Evolutionary conservation across 2,797 vertebrate genomes (phyloP).

Genomic region (Parauchenoglanis punctatus): DNA sequence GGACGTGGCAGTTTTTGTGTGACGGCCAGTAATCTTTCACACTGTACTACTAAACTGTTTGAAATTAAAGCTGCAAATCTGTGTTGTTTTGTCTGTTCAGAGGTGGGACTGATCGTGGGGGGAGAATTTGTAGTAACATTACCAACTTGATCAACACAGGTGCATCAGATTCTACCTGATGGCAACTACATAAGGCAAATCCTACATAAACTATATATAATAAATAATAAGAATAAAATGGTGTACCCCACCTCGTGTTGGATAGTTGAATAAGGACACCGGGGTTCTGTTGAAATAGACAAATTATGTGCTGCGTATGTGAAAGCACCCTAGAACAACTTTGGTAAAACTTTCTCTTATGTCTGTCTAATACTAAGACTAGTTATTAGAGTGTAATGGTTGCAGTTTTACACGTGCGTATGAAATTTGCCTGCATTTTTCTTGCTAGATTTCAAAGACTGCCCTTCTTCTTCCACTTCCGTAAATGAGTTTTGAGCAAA

Average conservation of each 20-base stretch:
- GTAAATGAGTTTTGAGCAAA: background rate
- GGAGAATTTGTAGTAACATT: background rate
- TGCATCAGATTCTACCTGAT: background rate
- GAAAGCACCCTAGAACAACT: background rate
- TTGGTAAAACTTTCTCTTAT: background rate
- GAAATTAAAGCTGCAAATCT: background rate
- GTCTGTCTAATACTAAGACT: background rate
- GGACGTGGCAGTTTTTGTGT: background rate
- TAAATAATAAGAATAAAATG: background rate
- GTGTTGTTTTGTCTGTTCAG: background rate
- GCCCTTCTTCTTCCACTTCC: background rate
- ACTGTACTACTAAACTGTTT: background rate
- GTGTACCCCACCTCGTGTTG: background rate
- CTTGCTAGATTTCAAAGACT: background rate
- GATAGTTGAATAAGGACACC: background rate
- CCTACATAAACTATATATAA: background rate
- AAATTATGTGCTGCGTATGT: background rate
- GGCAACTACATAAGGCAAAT: background rate
- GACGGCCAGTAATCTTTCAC: background rate
- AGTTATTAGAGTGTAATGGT: background rate
- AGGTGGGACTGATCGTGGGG: background rate
- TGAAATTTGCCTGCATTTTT: background rate
- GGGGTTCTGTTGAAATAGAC: background rate
- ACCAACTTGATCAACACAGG: background rate
- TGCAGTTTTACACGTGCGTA: background rate